Evolutionary conservation across 2,888 invertebrate species (phyloP), one percentile per base, ranked within the genome.

Genomic region (Parapristionchus giblindavisi): DNA sequence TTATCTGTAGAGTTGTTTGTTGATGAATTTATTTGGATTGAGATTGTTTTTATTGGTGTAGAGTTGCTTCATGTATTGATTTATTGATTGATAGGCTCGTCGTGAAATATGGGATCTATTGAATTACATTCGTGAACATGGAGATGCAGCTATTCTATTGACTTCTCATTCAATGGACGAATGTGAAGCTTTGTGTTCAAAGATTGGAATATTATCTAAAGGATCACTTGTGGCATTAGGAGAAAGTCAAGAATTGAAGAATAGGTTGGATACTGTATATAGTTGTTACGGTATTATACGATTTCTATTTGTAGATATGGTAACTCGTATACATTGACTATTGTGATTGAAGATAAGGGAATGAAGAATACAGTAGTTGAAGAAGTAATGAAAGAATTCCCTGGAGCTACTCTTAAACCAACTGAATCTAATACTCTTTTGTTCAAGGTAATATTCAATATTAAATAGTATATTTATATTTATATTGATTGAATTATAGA

Each of bases 71-170:
- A 56, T 6, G 24, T 56, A 24, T 43, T 14, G 43, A 17, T 17
- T 21, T 5, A 38, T 6, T 40, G 4, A 21, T 38, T 43, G 4
- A 6, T 54, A 82, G 77, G 92, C 93, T 0, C 91, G 93, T 80
- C 85, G 91, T 60, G 91, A 91, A 84, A 87, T 92, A 56, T 92
- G 92, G 83, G 77, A 78, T 40, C 61, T 83, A 60, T 51, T 83
- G n/a, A 63, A 76, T 17, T 78, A 77, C 51, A 77, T 79, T n/a
- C 61, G 81, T 14, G 78, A 82, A 4, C 60, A 60, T 1, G 63
- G 76, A 32, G 58, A 75, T 17, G 71, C 76, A 0, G 79, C 90
- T 32, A 89, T 90, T 48, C 86, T 91, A 17, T 86, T 91, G n/a
- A 90, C 90, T 3, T 90, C 90, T 4, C 90, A 91, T 85, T 89